Percentiles rank a stretch among this genome's conserved stretches.
Conservation (phyloP, 2,888 invertebrate species). For the Micropterix aruncella region DNA sequence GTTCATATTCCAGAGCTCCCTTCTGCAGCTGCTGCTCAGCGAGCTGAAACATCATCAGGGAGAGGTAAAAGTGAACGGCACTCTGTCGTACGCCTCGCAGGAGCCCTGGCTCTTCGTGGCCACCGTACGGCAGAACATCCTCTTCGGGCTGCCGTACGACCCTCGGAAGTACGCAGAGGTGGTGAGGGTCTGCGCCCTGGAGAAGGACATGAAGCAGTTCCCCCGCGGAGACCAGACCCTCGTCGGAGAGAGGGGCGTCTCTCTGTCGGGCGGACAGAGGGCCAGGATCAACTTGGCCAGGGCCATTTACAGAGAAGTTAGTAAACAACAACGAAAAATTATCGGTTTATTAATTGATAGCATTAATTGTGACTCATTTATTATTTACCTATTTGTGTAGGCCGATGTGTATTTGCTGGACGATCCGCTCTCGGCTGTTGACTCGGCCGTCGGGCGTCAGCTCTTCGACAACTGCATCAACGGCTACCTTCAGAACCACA, state of each 20-base stretch:
- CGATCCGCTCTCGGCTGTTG: slow-evolving; percentile 64
- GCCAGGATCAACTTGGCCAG: slow-evolving; percentile 60
- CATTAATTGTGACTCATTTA: background rate
- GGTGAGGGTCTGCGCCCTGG: slow-evolving; percentile 50
- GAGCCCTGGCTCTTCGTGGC: slow-evolving; percentile 50
- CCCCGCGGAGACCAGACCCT: slow-evolving; percentile 57
- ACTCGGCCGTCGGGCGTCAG: slow-evolving; percentile 54
- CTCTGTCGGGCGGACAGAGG: slow-evolving; percentile 69
- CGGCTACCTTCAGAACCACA: slow-evolving; percentile 34
- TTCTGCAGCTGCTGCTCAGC: slow-evolving; percentile 42
- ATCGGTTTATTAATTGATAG: too few species aligned
- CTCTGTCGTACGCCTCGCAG: slow-evolving; percentile 44
- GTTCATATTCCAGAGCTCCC: slow-evolving; percentile 25
- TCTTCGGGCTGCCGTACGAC: slow-evolving; percentile 43
- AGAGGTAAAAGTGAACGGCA: slow-evolving; percentile 34
- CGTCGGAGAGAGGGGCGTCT: too few species aligned
- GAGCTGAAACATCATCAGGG: slow-evolving; percentile 41
- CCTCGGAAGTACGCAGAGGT: slow-evolving; percentile 31
- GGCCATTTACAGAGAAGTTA: slow-evolving; percentile 42
- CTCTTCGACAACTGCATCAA: slow-evolving; percentile 55
- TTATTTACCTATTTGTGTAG: slow-evolving; percentile 17
- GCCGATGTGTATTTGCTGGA: slow-evolving; percentile 61
- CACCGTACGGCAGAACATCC: slow-evolving; percentile 50
- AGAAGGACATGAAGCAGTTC: slow-evolving; percentile 60
- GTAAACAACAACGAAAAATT: too few species aligned